phyloP scores from a whole-genome alignment of 2,797 vertebrate genomes.

The Pogoniulus pusillus region DNA sequence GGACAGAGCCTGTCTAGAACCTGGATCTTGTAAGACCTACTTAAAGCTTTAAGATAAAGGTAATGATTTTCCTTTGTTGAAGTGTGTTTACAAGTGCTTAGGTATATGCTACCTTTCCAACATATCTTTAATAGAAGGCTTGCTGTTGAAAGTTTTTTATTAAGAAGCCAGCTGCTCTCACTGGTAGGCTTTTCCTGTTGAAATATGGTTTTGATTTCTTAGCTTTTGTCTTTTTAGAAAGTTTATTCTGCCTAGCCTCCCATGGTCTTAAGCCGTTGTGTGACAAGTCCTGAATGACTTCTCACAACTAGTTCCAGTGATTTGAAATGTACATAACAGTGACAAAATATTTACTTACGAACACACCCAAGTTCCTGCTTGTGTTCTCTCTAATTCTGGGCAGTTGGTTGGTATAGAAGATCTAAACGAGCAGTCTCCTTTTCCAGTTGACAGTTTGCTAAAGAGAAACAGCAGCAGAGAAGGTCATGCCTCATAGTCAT shows the following conservation, averaged over 20 bases:
- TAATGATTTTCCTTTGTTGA: not conserved
- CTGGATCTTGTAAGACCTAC: not conserved
- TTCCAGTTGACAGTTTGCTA: not conserved
- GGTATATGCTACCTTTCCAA: not conserved
- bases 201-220: not conserved
- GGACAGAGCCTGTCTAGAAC: not conserved
- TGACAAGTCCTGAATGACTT: not conserved
- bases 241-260: not conserved
- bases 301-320: not conserved
- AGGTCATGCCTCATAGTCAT: not conserved
- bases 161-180: not conserved
- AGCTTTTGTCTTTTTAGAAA: not conserved
- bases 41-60: not conserved
- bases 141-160: not conserved
- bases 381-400: not conserved
- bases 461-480: not conserved
- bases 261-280: not conserved
- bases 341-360: slow-evolving; percentile 31
- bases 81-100: not conserved
- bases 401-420: not conserved
- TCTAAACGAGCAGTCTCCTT: not conserved
- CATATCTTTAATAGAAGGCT: not conserved
- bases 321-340: not conserved
- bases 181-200: not conserved
- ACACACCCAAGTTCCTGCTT: slow-evolving; percentile 18